Evolutionary conservation across 1,140 invertebrate genomes (phyloP).

Genomic region (Drosophila hydei): DNA sequence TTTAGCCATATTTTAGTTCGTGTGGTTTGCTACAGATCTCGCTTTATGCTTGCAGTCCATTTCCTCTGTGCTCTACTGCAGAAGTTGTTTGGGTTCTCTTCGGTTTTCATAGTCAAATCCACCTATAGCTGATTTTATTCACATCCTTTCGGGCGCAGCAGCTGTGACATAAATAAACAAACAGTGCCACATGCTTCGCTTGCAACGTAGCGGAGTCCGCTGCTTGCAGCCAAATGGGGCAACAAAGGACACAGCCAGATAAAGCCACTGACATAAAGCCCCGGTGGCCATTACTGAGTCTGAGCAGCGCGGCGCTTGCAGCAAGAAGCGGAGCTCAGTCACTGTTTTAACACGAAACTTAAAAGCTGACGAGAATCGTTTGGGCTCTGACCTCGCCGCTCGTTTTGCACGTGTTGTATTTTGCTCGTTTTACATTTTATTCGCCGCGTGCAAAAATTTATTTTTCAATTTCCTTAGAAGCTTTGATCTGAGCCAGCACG

Average conservation of each 20-base stretch:
- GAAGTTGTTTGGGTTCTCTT: not conserved
- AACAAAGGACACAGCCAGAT: slow-evolving; percentile 31
- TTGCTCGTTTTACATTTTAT: slow-evolving; percentile 37
- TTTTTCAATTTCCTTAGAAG: slow-evolving; percentile 74
- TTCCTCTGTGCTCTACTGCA: not conserved
- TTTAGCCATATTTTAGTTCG: not conserved
- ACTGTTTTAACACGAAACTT: slow-evolving; percentile 47
- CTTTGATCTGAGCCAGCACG: slow-evolving; percentile 63
- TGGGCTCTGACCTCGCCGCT: slow-evolving; percentile 25
- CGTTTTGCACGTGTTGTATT: not conserved
- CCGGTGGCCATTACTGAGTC: slow-evolving; percentile 45
- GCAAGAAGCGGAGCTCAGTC: slow-evolving; percentile 17
- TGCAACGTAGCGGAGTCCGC: slow-evolving; percentile 1
- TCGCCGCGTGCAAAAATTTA: slow-evolving; percentile 48
- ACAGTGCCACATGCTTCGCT: slow-evolving; percentile 15
- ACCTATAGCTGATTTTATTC: slow-evolving; percentile 41
- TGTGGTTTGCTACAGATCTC: not conserved
- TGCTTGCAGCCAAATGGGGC: slow-evolving; percentile 43
- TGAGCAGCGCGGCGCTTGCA: not conserved
- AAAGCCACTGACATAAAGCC: slow-evolving; percentile 48
- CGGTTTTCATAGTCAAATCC: slow-evolving; percentile 9
- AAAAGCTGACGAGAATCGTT: slow-evolving; percentile 9
- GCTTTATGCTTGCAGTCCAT: not conserved
- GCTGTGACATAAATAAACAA: slow-evolving; percentile 72
- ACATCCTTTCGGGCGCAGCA: slow-evolving; percentile 52